A percentile compares a stretch with the other conserved stretches of the same genome.
Evolutionary conservation across 92 coral and sea anemone genomes (phyloP).

Genomic region (Virgularia gustaviana): DNA sequence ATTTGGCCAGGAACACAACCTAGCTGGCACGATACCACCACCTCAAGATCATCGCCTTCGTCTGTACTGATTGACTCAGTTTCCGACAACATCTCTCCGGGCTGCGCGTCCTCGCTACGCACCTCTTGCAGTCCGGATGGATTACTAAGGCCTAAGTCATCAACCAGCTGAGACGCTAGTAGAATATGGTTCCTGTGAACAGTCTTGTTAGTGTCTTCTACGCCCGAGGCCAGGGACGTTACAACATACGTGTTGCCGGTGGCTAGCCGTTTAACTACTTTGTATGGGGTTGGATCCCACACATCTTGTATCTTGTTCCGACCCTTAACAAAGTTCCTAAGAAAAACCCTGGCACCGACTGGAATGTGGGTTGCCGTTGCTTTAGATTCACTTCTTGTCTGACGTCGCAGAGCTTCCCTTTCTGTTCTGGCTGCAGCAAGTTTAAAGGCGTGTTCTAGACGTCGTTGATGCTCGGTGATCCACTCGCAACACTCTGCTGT

Average conservation of each 20-base stretch:
- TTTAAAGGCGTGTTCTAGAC: constrained; percentile 51
- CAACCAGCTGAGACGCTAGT: constrained; percentile 38
- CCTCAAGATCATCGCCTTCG: too few relatives aligned
- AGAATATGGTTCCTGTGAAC: constrained; percentile 41
- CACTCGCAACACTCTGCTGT: constrained; percentile 32
- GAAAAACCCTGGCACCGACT: constrained; percentile 59
- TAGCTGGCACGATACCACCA: too few relatives aligned
- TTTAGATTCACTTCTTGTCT: constrained; percentile 37
- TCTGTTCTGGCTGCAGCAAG: constrained; percentile 54
- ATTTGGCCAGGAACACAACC: too few relatives aligned
- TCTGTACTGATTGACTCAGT: too few relatives aligned
- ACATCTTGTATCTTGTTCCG: constrained; percentile 61
- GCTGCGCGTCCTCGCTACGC: too few relatives aligned
- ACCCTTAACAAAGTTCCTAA: constrained; percentile 52
- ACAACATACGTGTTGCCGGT: constrained; percentile 55
- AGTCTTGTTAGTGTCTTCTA: constrained; percentile 33
- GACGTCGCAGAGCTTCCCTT: constrained; percentile 52
- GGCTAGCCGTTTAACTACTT: constrained; percentile 45
- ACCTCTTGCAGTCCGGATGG: neutral
- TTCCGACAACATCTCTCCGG: too few relatives aligned
- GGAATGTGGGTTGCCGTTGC: constrained; percentile 49
- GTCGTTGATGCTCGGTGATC: constrained; percentile 51
- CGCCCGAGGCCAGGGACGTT: constrained; percentile 38
- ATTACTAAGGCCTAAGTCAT: neutral
- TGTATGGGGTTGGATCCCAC: constrained; percentile 55